Evolutionary conservation across 2,888 invertebrate species (phyloP), one percentile per base, ranked within the genome.

Genomic region (Metacarcinus magister): DNA sequence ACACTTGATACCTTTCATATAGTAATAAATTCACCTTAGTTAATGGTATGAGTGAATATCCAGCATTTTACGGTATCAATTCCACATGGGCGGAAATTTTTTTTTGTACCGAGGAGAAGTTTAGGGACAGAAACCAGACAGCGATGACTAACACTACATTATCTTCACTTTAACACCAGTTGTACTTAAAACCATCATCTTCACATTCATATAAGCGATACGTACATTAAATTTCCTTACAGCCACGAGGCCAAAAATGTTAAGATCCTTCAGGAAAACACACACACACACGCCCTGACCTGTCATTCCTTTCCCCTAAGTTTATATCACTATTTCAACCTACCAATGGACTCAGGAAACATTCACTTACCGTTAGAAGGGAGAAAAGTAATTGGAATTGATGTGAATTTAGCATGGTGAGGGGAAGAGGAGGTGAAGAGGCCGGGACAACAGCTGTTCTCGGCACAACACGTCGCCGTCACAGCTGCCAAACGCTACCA

Each of bases 381-480:
- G 89, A 95, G 44, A 92, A 39, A 67, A 89, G 23, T 28, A 48
- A 44, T 75, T 95, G 95, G 67, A 92, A 91, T 3, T 44, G 32
- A 23, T 32, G 23, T 54, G 67, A 94, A 32, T 95, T 93, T 60
- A 43, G 39, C 95, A 95, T 95, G 48, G 87, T 95, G 87, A 87
- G 13, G 32, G 46, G 23, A 46, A 28, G 46, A 48, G 46, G n/a
- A 23, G 46, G 75, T 13, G 94, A 48, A 46, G 75, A 67, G 46
- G 46, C 46, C 87, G 44, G 46, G 82, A 46, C 28, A 82, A 94
- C 94, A 94, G 94, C 94, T 94, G 94, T 90, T 96, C 94, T 94
- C 94, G 94, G 39, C 92, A 94, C 96, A 94, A 94, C 96, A 96
- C 96, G 96, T 96, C 54, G 92, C 23, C 95, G 54, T n/a, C 95